Conservation (phyloP, 2,113 vertebrate species). For the Hypocryptadius cinnamomeus region DNA sequence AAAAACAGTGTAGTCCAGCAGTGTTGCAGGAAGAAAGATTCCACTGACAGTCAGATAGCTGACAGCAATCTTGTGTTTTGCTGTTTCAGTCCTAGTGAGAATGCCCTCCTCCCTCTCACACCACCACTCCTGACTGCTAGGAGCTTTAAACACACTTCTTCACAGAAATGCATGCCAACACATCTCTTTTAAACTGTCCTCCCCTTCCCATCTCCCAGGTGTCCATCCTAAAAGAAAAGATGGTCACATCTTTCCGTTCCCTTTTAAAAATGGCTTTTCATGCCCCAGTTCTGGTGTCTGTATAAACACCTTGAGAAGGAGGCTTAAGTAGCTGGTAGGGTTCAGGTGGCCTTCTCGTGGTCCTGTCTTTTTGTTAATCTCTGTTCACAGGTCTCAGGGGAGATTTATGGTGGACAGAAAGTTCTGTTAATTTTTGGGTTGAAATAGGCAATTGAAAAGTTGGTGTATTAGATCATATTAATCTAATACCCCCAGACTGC, state of each 20-base stretch:
- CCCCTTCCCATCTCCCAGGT: not conserved
- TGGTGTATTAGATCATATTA: not conserved
- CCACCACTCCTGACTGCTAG: not conserved
- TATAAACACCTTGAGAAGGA: not conserved
- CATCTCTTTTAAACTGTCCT: not conserved
- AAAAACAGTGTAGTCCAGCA: not conserved
- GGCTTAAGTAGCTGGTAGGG: not conserved
- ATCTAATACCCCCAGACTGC: not conserved
- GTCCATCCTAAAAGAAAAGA: not conserved
- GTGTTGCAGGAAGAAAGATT: not conserved
- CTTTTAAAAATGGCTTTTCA: not conserved
- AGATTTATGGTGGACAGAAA: not conserved
- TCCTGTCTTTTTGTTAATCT: not conserved
- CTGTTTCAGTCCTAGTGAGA: not conserved
- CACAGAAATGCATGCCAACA: not conserved
- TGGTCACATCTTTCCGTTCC: not conserved
- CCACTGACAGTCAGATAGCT: not conserved
- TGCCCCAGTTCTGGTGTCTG: not conserved
- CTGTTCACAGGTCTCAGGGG: not conserved
- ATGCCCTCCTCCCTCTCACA: not conserved
- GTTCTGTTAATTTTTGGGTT: not conserved
- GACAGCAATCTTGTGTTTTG: not conserved
- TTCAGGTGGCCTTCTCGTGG: not conserved
- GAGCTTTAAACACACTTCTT: not conserved
- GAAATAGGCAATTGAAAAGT: not conserved